Evolutionary conservation across 2,113 vertebrate genomes (phyloP).

Genomic region (Synchiropus splendidus): DNA sequence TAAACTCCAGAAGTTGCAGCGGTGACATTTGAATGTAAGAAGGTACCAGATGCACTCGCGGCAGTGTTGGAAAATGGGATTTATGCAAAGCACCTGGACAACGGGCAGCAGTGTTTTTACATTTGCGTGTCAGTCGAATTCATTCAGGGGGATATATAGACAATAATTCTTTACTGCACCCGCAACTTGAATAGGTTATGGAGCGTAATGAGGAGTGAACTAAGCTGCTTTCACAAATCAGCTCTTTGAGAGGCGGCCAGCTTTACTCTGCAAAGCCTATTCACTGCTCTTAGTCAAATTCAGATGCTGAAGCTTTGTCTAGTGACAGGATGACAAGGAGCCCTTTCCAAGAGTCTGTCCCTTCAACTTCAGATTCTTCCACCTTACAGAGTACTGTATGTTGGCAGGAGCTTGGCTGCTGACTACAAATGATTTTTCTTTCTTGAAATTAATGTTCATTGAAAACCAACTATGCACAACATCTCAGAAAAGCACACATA

Average conservation of each 20-base stretch:
- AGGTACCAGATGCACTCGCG: too few species aligned
- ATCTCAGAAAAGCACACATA: too few species aligned
- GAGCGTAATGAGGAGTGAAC: slow-evolving; percentile 56
- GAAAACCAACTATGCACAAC: too few species aligned
- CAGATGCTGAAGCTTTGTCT: slow-evolving; percentile 34
- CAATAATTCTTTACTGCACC: slow-evolving; percentile 41
- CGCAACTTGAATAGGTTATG: slow-evolving; percentile 49
- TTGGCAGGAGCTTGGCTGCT: too few species aligned
- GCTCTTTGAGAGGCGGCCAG: slow-evolving; percentile 52
- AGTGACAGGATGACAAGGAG: slow-evolving; percentile 12
- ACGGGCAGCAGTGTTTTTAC: slow-evolving; percentile 25
- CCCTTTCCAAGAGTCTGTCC: too few species aligned
- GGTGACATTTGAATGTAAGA: too few species aligned
- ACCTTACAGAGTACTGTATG: background rate
- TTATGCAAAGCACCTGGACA: slow-evolving; percentile 12
- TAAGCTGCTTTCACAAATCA: slow-evolving; percentile 63
- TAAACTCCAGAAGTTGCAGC: too few species aligned
- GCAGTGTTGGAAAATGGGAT: background rate
- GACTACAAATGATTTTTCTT: too few species aligned
- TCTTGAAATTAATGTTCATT: too few species aligned
- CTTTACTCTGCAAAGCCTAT: slow-evolving; percentile 54
- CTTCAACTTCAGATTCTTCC: too few species aligned
- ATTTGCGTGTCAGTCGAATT: slow-evolving; percentile 29
- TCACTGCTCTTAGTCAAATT: slow-evolving; percentile 59
- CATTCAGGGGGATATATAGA: slow-evolving; percentile 27